phyloP scores from a whole-genome alignment of 2,888 invertebrate species.

The Heliconius aoede region DNA sequence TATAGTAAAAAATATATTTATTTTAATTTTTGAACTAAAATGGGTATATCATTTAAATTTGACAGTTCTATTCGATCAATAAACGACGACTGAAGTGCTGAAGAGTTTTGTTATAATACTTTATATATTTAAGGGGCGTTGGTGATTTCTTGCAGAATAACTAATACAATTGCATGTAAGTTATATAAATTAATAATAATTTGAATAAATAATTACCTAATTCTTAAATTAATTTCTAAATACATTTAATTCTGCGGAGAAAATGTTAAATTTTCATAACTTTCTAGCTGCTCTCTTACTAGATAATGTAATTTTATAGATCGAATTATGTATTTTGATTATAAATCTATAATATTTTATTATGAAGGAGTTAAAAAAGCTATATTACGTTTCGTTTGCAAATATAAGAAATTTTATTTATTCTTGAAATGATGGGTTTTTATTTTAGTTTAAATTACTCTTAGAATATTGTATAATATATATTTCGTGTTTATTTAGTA shows the following conservation, averaged over 20 bases:
- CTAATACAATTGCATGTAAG: not conserved
- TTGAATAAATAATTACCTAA: not conserved
- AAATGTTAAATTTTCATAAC: conserved; percentile 2
- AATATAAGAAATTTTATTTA: not conserved
- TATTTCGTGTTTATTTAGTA: no score
- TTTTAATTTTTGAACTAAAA: conserved; percentile 10
- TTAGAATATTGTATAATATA: no score
- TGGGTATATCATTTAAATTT: conserved; percentile 10
- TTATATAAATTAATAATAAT: not conserved
- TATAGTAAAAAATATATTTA: not conserved
- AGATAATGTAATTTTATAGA: conserved; percentile 15
- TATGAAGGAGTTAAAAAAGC: not conserved
- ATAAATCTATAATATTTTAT: not conserved
- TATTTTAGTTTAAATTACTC: no score
- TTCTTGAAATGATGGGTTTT: no score
- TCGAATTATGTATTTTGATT: conserved; percentile 1
- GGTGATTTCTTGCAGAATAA: not conserved
- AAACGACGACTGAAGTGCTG: conserved; percentile 1
- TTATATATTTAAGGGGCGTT: conserved; percentile 23
- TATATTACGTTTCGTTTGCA: not conserved
- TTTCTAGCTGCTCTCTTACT: conserved; percentile 2
- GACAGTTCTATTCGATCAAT: conserved; percentile 31
- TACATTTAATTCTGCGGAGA: not conserved
- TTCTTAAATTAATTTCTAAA: not conserved
- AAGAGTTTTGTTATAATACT: not conserved